These are phyloP conservation scores for Nephrotoma guestfalica DNA, from an alignment of 2,888 invertebrate species.

Conservation along the genomic window DNA sequence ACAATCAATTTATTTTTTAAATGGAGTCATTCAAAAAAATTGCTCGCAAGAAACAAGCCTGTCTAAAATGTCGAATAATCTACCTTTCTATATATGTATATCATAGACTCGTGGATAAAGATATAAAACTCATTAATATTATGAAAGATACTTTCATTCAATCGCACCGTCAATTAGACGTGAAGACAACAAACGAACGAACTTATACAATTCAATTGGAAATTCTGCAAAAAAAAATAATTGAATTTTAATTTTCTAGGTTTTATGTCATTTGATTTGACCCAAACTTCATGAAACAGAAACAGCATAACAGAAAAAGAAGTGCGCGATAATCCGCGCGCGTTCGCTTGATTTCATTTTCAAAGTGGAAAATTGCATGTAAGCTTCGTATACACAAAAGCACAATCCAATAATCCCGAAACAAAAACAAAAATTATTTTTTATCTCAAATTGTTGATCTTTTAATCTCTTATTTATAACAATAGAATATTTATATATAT, in stretches of 20 bases:
- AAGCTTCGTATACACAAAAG: not conserved
- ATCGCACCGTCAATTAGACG: not conserved
- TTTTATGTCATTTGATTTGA: not conserved
- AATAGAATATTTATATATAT: not conserved
- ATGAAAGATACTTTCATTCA: not conserved
- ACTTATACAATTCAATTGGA: not conserved
- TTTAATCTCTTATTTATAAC: not conserved
- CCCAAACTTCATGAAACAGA: not conserved
- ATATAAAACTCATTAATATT: not conserved
- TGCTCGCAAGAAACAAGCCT: not conserved
- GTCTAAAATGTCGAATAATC: not conserved
- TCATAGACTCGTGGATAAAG: not conserved
- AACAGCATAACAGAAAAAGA: not conserved
- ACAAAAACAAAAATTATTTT: not conserved
- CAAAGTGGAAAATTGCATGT: not conserved
- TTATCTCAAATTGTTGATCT: not conserved
- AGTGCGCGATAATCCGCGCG: not conserved
- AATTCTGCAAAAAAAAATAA: not conserved
- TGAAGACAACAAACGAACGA: not conserved
- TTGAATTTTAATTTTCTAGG: not conserved
- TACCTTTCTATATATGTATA: not conserved
- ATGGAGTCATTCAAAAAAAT: not conserved
- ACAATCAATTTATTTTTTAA: not conserved
- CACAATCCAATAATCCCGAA: not conserved
- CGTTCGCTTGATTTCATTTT: not conserved